phyloP scores from a whole-genome alignment of 1,140 invertebrate genomes.

The Anastrepha ludens region DNA sequence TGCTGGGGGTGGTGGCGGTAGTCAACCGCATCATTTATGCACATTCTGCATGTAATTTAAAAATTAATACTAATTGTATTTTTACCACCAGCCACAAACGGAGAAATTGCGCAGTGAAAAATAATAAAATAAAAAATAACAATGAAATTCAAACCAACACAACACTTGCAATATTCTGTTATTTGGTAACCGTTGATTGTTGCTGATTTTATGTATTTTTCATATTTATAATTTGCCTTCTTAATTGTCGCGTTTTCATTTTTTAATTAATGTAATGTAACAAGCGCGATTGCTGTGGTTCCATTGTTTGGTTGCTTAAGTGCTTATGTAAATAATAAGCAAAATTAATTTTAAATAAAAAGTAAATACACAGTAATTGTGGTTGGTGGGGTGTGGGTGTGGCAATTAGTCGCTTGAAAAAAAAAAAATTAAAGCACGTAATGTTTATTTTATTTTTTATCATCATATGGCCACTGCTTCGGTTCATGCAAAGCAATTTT shows the following conservation, averaged over 20 bases:
- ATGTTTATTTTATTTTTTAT: too few species aligned
- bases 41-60: not conserved
- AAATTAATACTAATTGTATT: not conserved
- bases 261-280: constrained; percentile 31
- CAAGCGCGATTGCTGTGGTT: constrained; percentile 22
- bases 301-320: not conserved
- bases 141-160: too few species aligned
- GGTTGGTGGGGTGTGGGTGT: not conserved
- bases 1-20: not conserved
- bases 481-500: not conserved
- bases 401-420: not conserved
- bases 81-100: too few species aligned
- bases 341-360: constrained; percentile 31
- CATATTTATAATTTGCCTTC: not conserved
- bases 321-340: constrained; percentile 18
- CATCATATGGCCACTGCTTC: not conserved
- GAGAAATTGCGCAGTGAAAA: too few species aligned
- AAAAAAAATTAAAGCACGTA: too few species aligned
- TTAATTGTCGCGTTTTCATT: constrained; percentile 27
- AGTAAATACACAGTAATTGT: not conserved
- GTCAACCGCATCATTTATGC: not conserved
- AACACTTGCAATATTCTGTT: too few species aligned
- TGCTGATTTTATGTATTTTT: not conserved
- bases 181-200: not conserved
- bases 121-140: too few species aligned